Percentiles rank a stretch among this genome's conserved stretches.
phyloP scores from a whole-genome alignment of 2,888 invertebrate genomes.

The Calephelis perditalis region DNA sequence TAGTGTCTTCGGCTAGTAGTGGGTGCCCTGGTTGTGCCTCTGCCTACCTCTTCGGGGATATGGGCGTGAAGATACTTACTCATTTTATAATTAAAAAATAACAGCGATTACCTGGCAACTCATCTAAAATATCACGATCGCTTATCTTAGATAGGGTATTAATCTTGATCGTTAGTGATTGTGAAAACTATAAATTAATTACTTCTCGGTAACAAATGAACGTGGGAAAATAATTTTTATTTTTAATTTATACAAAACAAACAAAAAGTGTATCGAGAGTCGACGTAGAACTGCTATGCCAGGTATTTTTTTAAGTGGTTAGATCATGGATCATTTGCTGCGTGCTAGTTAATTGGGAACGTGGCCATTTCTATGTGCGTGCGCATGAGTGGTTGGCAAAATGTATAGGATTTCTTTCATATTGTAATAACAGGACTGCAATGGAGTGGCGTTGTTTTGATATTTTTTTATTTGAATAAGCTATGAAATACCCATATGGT shows the following conservation, averaged over 20 bases:
- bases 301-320: slow-evolving; percentile 1
- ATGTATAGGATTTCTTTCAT: neutral
- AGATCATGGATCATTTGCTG: slow-evolving; percentile 5
- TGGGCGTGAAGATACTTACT: no score
- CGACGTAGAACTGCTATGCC: neutral
- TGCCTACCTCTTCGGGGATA: no score
- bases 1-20: no score
- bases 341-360: slow-evolving; percentile 1
- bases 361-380: slow-evolving; percentile 2
- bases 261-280: neutral
- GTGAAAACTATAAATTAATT: no score
- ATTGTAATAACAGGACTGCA: neutral
- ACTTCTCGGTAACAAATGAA: neutral
- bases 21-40: no score
- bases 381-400: slow-evolving; percentile 8
- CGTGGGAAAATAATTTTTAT: slow-evolving; percentile 1
- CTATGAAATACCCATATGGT: no score
- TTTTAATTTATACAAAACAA: slow-evolving; percentile 3
- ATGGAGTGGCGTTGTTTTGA: neutral
- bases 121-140: no score
- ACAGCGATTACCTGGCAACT: no score
- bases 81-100: no score
- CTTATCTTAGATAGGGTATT: no score
- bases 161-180: no score
- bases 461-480: neutral